Percentiles rank a stretch among this genome's conserved stretches.
Conservation (phyloP, 2,113 vertebrate species). For the Zonotrichia leucophrys region DNA sequence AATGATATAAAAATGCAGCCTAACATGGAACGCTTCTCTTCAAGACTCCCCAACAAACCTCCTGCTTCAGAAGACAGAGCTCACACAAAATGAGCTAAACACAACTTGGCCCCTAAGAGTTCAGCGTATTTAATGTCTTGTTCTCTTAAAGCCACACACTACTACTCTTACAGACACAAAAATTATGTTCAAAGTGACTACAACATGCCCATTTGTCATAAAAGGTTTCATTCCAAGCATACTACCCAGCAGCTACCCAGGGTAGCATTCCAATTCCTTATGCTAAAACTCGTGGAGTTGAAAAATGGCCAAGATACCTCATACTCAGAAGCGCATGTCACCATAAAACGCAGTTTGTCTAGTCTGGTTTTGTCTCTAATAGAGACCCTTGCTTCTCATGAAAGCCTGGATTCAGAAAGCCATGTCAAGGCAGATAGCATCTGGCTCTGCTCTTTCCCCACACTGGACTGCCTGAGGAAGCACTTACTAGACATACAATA, state of each 20-base stretch:
- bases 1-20: background rate
- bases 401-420: slow-evolving; percentile 45
- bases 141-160: background rate
- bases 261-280: background rate
- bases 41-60: background rate
- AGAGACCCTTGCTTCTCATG: background rate
- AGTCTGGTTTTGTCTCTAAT: background rate
- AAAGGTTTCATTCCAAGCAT: background rate
- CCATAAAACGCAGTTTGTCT: background rate
- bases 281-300: background rate
- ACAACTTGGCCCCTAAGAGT: background rate
- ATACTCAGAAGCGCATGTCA: background rate
- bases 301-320: background rate
- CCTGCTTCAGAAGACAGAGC: background rate
- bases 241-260: background rate
- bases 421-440: background rate
- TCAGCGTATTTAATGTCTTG: background rate
- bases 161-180: background rate
- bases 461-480: background rate
- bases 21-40: background rate
- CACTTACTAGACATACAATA: slow-evolving; percentile 13
- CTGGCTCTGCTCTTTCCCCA: background rate
- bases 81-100: background rate
- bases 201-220: background rate
- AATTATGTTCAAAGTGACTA: background rate